Percentiles rank a stretch among this genome's conserved stretches.
Conservation (phyloP, 2,113 vertebrate species). For the Aldabrachelys gigantea region DNA sequence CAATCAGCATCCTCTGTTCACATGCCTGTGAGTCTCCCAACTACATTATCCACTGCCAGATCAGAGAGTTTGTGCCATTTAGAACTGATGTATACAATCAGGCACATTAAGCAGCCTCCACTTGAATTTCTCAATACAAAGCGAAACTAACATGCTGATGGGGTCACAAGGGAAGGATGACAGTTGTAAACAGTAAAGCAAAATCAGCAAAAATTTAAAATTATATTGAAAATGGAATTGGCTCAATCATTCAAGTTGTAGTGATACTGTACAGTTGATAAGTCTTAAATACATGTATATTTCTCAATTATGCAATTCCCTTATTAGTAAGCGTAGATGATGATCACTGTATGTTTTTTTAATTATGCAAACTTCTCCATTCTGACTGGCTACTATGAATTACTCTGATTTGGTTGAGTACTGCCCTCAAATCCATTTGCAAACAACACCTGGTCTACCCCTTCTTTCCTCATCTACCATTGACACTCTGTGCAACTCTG, state of each 20-base stretch:
- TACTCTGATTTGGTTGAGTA: neutral
- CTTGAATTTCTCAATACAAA: conserved; percentile 23
- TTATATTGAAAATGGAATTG: neutral
- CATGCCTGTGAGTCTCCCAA: neutral
- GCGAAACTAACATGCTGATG: neutral
- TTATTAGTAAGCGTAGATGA: neutral
- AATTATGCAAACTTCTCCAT: neutral
- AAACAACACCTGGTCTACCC: neutral
- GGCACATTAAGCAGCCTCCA: neutral
- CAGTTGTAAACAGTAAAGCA: neutral
- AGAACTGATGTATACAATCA: accelerated
- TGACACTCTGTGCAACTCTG: neutral
- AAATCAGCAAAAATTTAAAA: conserved; percentile 1
- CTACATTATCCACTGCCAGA: neutral
- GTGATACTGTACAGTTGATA: neutral
- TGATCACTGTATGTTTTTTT: neutral
- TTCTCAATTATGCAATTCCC: neutral
- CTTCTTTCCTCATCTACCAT: neutral
- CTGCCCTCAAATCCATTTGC: neutral
- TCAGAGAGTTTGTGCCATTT: neutral
- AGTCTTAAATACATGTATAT: neutral
- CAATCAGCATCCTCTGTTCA: neutral
- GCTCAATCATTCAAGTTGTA: neutral
- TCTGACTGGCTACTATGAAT: neutral
- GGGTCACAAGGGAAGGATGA: neutral